Evolutionary conservation across 2,888 invertebrate genomes (phyloP), one percentile per base, ranked within the genome.

Genomic region (Lasioglossum lativentre): DNA sequence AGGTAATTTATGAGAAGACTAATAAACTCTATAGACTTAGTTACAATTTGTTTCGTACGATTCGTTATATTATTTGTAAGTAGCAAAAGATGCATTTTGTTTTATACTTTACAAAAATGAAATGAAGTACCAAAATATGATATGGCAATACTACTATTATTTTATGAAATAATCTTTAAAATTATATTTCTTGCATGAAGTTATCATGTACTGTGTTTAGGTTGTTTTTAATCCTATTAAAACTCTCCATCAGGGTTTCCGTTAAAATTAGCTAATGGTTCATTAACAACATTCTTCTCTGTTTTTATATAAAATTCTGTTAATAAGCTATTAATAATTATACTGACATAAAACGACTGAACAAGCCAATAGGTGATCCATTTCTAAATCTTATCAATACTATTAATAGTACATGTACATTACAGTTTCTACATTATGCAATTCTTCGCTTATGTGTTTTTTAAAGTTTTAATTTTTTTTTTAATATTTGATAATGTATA

Each of bases 1-100:
- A 91, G 88, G 89, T 90, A 92, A 89, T 90, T 88, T 87, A 86
- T 85, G 82, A 88, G 83, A 90, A 87, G 79, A 88, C 74, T 85
- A 80, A 83, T 80, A 40, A 45, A 40, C 63, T 75, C 12, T 78
- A 78, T 79, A 70, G 23, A 82, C 85, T 78, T 75, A 75, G 59
- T 72, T 75, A 83, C 72, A 79, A 76, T 82, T 70, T 63, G 2
- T 71, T 83, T 82, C 52, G 82, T 78, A 72, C 78, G 75, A 68
- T 68, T 75, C 75, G 74, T 66, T 66, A 79, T 66, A 42, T 42
- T 81, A 75, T 38, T 68, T 63, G 16, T 78, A 85, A 78, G 75
- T 78, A 79, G 75, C 76, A 82, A 89, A 85, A 71, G 82, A 81
- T 45, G 12, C n/a, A 56, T 56, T 56, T n/a, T 10, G 40, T 76